Base-by-base conservation (phyloP, 2,797 vertebrate genomes). In the Gephyroberyx darwinii region DNA sequence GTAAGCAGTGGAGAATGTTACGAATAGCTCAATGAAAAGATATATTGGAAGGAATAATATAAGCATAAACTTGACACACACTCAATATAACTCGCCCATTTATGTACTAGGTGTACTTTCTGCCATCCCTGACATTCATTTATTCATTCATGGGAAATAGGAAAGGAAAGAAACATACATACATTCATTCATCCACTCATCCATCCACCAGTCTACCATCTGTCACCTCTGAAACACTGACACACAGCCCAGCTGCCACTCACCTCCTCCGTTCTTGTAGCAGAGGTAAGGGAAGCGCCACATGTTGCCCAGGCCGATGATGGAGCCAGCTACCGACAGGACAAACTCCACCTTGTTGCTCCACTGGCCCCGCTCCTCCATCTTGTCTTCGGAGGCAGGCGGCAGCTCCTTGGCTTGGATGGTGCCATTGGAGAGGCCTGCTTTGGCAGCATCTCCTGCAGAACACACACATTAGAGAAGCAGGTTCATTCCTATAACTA, bases 281-380 rank as follows among this genome's bases (percentile, higher is more conserved):
- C 97, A 98, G 68, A 98, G 95, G 84, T 98, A 98, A 5, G 96
- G 97, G 88, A 98, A 98, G 69, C 96, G 93, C 97, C 96, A 98
- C 88, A 98, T 95, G 1, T 98, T 98, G 37, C 96, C 97, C 80
- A 98, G 90, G 53, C 96, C 97, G 0, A 98, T 93, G 84, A 98
- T 98, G 88, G 96, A 96, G 56, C 97, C 96, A 0, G 96, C 96
- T 9, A 98, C 96, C 0, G 96, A 96, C 56, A 98, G 86, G 37
- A 98, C 73, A 0, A 98, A 98, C 88, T 98, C 97, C 71, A 95
- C 45, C 87, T 98, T 98, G 91, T 96, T 98, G 90, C 93, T 94
- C 96, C 97, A 98, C 33, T 98, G 95, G 0, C 94, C 97, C 19
- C 97, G 88, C 65, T 97, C 96, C 84, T 96, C 90, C 33, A 96